Base-by-base conservation (phyloP, 2,113 vertebrate species). In the Motacilla tschutschensis region DNA sequence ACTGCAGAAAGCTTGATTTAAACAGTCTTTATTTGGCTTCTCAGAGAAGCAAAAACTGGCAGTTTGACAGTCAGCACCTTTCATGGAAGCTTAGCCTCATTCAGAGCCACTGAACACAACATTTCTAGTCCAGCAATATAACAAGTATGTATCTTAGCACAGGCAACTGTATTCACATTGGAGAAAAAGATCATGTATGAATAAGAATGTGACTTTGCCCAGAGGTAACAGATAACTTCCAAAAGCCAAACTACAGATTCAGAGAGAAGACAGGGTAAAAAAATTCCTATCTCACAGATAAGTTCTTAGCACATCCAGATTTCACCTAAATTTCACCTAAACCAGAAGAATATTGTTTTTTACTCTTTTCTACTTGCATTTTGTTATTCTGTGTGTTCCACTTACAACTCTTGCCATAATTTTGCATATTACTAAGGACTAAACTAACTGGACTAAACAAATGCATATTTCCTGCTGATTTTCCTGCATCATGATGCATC, bases 1-100 rank as follows among this genome's bases (percentile, higher is more conserved):
- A 72, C 80, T 73, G 73, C 53, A 69, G 90, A 94, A 80, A 92
- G 73, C 85, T 88, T 91, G 89, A 93, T 93, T 94, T 93, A 95
- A 95, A 84, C 89, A 94, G 83, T 77, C 46, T 84, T 94, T 81
- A 73, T 70, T 87, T 77, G 33, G 62, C 50, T 91, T 69, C 89
- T 96, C 90, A 86, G 85, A 91, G 83, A 86, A 93, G 90, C 60
- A 47, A 94, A 93, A 88, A 72, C 62, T 83, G 90, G 54, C 92
- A 95, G 44, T 60, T 81, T 40, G 22, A 65, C 35, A 90, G 90
- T 89, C 91, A 89, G 89, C 66, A 63, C 59, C 89, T 93, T 87
- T 51, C 62, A 60, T 26, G 16, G 25, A 84, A 62, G 28, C 47
- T 76, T 57, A 16, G 58, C 57, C 79, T 87, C 69, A 76, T 84